Evolutionary conservation across 2,113 vertebrate genomes (phyloP), one percentile per base, ranked within the genome.

Genomic region (Etheostoma cragini): DNA sequence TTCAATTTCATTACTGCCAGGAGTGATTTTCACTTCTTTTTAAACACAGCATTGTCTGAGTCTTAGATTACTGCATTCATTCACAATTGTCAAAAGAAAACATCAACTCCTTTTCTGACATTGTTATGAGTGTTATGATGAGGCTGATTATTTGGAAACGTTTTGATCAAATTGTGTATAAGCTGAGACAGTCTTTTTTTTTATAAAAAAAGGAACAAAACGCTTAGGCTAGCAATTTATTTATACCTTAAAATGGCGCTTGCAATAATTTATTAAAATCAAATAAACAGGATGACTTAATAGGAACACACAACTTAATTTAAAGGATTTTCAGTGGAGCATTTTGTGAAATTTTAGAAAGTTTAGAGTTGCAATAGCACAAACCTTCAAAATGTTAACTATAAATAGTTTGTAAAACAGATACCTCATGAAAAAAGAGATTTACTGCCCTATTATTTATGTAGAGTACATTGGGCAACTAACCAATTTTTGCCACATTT

Each of bases 1-100:
- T 64, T 78, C 66, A 42, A 16, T 24, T 22, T 42, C 42, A 71
- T 64, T 56, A 24, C 45, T 88, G 81, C 81, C 84, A 87, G 65
- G 64, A 82, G 21, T 60, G 49, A 49, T 52, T 50, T 72, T 66
- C 16, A 68, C 46, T 74, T 76, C n/a, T 52, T 71, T 30, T 8
- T 64, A 17, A 49, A 77, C 46, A 47, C 35, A 30, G 67, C 62
- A 68, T 71, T 76, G 76, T 53, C 49, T 53, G 33, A 45, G 10
- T 66, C 24, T 72, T 19, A 12, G 8, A 69, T 60, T 68, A 19
- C 30, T 72, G 22, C 17, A 26, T 60, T 58, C 50, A 49, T 35
- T 78, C 56, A 60, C 21, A 35, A 13, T 8, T 26, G 8, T 49
- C 54, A 56, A 30, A 4, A 42, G 38, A 42, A 35, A 14, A 57